Percentiles rank a stretch among this genome's conserved stretches.
phyloP scores from a whole-genome alignment of 2,888 invertebrate species.

The Tipula confusa region DNA sequence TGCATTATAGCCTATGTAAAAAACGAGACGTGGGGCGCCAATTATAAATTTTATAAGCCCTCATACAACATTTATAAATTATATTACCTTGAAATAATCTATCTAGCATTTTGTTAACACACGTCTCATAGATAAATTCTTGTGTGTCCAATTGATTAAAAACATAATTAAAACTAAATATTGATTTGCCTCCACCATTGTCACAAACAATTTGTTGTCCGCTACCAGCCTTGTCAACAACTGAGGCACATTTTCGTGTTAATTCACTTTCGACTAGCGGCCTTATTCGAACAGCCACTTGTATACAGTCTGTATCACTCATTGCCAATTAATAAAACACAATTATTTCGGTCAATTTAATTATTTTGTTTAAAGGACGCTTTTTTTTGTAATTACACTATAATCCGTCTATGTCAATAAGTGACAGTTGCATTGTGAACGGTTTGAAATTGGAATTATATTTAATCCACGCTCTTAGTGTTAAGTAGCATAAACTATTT shows the following conservation, averaged over 20 bases:
- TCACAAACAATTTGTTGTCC: conserved; percentile 65
- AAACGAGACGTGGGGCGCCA: neutral
- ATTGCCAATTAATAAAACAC: neutral
- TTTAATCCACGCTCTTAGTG: neutral
- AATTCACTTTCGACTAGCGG: conserved; percentile 71
- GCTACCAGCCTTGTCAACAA: conserved; percentile 62
- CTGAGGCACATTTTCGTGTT: conserved; percentile 68
- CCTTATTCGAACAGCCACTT: conserved; percentile 78
- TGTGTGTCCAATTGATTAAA: conserved; percentile 68
- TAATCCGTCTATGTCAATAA: neutral
- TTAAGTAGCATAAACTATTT: neutral
- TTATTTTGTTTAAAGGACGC: neutral
- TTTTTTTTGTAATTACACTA: neutral
- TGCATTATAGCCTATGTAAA: conserved; percentile 74
- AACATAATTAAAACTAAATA: conserved; percentile 79
- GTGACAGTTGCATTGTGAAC: neutral
- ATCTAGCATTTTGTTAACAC: conserved; percentile 65
- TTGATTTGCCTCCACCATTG: neutral
- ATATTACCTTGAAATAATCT: conserved; percentile 71
- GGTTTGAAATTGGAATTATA: neutral
- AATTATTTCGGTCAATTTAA: neutral
- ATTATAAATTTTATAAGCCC: neutral
- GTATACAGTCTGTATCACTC: conserved; percentile 37
- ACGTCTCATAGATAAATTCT: conserved; percentile 65
- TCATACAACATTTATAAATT: neutral